A percentile compares a stretch with the other conserved stretches of the same genome.
Conservation (phyloP, 2,797 vertebrate genomes). For the Acanthurus tractus region DNA sequence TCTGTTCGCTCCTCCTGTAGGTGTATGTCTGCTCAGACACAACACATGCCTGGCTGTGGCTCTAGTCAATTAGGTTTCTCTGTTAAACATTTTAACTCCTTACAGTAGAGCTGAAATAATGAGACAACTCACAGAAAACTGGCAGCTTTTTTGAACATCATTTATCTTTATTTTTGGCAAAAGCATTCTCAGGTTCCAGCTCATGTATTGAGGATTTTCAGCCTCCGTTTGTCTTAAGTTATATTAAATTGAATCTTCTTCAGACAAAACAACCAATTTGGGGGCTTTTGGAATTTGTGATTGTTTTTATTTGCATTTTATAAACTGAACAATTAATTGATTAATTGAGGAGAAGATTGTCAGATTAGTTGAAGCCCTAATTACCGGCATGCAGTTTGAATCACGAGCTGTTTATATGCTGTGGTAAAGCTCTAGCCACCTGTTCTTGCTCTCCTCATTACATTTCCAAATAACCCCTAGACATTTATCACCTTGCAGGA, state of each 20-base stretch:
- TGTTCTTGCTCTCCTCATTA: constrained; percentile 5
- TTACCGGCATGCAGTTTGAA: background rate
- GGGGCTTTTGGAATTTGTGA: background rate
- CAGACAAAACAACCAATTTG: background rate
- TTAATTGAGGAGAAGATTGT: background rate
- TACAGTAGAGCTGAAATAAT: background rate
- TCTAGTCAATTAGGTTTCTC: background rate
- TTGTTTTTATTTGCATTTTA: background rate
- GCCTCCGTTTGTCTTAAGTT: background rate
- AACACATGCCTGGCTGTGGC: constrained; percentile 17
- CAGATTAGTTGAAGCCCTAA: background rate
- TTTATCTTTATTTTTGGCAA: too few species aligned
- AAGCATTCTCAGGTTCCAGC: background rate
- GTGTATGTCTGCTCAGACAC: constrained; percentile 30
- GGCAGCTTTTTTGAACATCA: background rate
- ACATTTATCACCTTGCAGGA: constrained; percentile 16
- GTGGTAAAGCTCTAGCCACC: background rate
- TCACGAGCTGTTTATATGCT: constrained; percentile 1
- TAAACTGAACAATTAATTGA: background rate
- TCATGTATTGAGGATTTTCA: too few species aligned
- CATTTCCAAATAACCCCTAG: constrained; percentile 1
- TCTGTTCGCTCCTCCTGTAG: constrained; percentile 22
- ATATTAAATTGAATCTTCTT: background rate
- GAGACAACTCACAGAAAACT: background rate
- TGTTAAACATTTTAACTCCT: background rate